Conservation (phyloP, 2,888 invertebrate species). For the Ormyrus rosae region DNA sequence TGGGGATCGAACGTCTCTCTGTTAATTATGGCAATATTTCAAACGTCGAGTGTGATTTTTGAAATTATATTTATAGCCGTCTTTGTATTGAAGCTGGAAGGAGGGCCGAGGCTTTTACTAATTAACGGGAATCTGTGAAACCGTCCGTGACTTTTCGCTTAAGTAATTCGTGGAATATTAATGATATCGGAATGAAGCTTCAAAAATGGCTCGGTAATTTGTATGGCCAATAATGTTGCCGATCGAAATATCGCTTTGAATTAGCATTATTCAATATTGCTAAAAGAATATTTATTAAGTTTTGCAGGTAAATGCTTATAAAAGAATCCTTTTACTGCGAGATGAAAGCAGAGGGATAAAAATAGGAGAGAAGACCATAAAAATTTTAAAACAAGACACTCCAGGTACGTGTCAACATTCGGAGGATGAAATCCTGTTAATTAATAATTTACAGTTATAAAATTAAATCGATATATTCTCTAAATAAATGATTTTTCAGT, state of each 20-base stretch:
- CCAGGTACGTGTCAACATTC: constrained; percentile 18
- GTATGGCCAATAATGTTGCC: not conserved
- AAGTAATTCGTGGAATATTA: no score
- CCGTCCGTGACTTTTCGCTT: no score
- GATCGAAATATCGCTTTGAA: no score
- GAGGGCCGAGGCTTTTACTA: no score
- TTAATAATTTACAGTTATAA: constrained; percentile 22
- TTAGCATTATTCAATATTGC: no score
- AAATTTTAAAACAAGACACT: constrained; percentile 2
- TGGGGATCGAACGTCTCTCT: not conserved
- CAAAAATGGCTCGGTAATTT: no score
- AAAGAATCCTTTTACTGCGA: not conserved
- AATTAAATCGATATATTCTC: no score
- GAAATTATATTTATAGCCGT: not conserved
- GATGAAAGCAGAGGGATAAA: constrained; percentile 11
- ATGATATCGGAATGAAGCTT: no score
- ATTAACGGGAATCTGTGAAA: no score
- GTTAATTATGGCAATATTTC: constrained; percentile 16
- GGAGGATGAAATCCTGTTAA: constrained; percentile 6
- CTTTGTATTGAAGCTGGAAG: not conserved
- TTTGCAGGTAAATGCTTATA: no score
- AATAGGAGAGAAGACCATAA: constrained; percentile 13
- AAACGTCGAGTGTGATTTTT: not conserved
- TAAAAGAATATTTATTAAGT: no score
- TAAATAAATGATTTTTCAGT: no score